Base-by-base conservation (phyloP, 2,797 vertebrate species). In the Enteromius thamalakanensis region DNA sequence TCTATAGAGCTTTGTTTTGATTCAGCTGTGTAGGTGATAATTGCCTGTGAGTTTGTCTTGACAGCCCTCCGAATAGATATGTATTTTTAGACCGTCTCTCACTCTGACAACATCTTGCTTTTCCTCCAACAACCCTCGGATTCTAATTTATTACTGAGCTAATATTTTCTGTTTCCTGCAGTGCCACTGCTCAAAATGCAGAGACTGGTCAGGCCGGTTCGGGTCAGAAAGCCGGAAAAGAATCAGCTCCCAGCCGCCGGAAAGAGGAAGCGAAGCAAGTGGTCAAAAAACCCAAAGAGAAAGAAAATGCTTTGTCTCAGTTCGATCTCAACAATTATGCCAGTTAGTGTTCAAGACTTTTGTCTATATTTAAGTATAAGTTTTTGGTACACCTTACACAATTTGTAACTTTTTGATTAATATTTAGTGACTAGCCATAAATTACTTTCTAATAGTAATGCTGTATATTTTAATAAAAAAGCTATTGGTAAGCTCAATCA, bases 281-380 rank as follows among this genome's bases (percentile, higher is more conserved):
- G 4, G 92, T 95, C 29, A 99, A 98, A 91, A 99, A 98, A 89
- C 96, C 96, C 75, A 99, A 99, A 90, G 98, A 96, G 89, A 97
- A 97, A 92, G 94, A 95, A 86, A 98, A 99, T 82, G 98, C 98
- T 0, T 94, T 99, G 26, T 99, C 97, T 80, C 98, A 99, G 87
- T 99, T 99, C 90, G 98, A 99, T 90, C 97, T 99, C 81, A 99
- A 99, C 94, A 99, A 99, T 92, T 99, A 99, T 55, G 98, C 98
- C 91, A 99, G 98, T 99, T 92, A 89, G 98, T 96, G 72, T 51
- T 72, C 9, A 68, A 65, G 1, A 37, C 26, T 71, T 3, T 11
- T 80, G 23, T n/a, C 12, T 74, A 34, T 23, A 21, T 49, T n/a
- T 6, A 12, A 32, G 32, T 32, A 29, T 29, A 29, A n/a, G 29